Conservation (phyloP, 1,140 invertebrate species). For the Olivierus martensii region DNA sequence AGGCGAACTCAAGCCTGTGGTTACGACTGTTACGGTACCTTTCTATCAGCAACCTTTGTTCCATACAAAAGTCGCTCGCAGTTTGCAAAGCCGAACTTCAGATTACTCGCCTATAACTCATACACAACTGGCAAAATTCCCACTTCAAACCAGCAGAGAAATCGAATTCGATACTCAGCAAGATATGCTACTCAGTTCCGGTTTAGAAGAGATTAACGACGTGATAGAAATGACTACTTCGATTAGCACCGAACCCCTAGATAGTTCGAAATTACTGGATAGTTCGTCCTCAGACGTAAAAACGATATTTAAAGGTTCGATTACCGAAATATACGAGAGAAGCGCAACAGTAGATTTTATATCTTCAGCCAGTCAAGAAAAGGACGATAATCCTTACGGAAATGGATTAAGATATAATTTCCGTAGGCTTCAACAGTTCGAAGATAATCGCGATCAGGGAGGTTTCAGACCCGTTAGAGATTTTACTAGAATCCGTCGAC, state of each 20-base stretch:
- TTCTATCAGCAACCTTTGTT: conserved; percentile 17
- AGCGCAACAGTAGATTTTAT: conserved; percentile 11
- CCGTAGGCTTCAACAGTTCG: conserved; percentile 18
- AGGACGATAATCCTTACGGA: conserved; percentile 9
- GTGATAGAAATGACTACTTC: conserved; percentile 4
- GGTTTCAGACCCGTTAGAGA: conserved; percentile 10
- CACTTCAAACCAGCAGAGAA: background rate
- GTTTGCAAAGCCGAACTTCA: conserved; percentile 8
- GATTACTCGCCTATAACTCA: background rate
- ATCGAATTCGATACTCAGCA: conserved; percentile 12
- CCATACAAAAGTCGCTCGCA: conserved; percentile 18
- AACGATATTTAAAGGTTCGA: conserved; percentile 19
- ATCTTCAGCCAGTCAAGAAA: background rate
- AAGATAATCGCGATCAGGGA: conserved; percentile 1
- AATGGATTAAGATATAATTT: conserved; percentile 15
- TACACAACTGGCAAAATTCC: background rate
- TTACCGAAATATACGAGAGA: conserved; percentile 20
- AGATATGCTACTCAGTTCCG: conserved; percentile 11
- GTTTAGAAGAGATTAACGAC: conserved; percentile 13
- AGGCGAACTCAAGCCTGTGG: conserved; percentile 22
- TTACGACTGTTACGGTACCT: conserved; percentile 21
- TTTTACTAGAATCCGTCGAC: conserved; percentile 12
- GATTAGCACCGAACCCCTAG: conserved; percentile 7
- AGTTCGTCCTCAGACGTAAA: conserved; percentile 14
- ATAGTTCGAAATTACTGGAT: conserved; percentile 5